Percentiles rank a stretch among this genome's conserved stretches.
Conservation (phyloP, 2,888 invertebrate genomes). For the Caenorhabditis panamensis region DNA sequence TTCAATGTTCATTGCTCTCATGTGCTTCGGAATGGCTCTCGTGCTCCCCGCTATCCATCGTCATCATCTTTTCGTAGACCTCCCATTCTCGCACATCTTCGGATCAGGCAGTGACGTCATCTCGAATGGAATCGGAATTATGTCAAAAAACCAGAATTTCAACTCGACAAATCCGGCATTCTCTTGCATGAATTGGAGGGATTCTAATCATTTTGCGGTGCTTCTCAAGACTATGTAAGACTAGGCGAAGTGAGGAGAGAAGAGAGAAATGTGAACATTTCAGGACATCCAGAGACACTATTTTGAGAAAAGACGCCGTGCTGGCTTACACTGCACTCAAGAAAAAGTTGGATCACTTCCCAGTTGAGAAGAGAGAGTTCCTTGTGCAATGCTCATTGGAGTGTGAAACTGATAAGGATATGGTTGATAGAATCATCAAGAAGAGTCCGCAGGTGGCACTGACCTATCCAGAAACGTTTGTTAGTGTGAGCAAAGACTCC, state of each 20-base stretch:
- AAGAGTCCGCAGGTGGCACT: conserved; percentile 69
- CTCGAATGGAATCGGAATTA: conserved; percentile 61
- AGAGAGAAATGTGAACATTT: conserved; percentile 14
- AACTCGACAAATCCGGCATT: conserved; percentile 76
- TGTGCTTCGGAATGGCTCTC: conserved; percentile 57
- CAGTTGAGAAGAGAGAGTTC: conserved; percentile 64
- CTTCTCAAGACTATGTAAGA: conserved; percentile 62
- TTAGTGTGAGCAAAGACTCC: conserved; percentile 68
- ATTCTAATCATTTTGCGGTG: conserved; percentile 67
- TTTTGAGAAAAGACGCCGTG: conserved; percentile 67
- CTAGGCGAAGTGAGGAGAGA: background rate
- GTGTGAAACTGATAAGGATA: conserved; percentile 68
- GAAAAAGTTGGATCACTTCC: conserved; percentile 68
- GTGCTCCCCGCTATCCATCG: conserved; percentile 45
- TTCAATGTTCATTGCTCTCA: conserved; percentile 34
- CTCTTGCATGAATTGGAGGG: conserved; percentile 57
- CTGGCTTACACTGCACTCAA: conserved; percentile 67
- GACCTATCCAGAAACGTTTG: conserved; percentile 74
- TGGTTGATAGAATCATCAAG: conserved; percentile 71
- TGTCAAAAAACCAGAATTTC: conserved; percentile 63
- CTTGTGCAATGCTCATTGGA: conserved; percentile 60
- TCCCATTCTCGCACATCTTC: conserved; percentile 65
- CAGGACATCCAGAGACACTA: conserved; percentile 66
- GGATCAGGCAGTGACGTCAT: conserved; percentile 53
- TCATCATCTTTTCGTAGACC: conserved; percentile 53